Evolutionary conservation across 2,113 vertebrate genomes (phyloP).

Genomic region (Triplophysa dalaica): DNA sequence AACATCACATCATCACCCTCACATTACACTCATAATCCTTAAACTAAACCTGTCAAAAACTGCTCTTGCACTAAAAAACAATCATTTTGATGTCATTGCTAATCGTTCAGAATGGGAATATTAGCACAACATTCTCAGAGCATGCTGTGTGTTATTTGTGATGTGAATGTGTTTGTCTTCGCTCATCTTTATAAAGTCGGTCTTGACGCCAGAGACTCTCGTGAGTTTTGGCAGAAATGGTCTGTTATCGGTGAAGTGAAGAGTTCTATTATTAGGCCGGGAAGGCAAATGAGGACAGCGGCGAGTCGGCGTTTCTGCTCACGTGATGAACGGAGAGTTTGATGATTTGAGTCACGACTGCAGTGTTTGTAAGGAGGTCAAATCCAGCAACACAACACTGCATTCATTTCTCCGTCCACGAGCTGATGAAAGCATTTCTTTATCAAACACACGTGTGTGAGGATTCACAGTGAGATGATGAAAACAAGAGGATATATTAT

Average conservation of each 20-base stretch:
- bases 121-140: too few relatives aligned
- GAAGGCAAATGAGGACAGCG: constrained; percentile 8
- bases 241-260: constrained; percentile 18
- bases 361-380: constrained; percentile 27
- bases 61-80: too few relatives aligned
- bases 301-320: constrained; percentile 16
- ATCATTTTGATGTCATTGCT: too few relatives aligned
- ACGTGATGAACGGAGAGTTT: constrained; percentile 31
- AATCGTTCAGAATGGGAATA: too few relatives aligned
- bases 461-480: too few relatives aligned
- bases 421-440: constrained; percentile 14
- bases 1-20: too few relatives aligned
- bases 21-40: too few relatives aligned
- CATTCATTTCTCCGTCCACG: not conserved
- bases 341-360: constrained; percentile 33
- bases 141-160: too few relatives aligned
- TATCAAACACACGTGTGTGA: too few relatives aligned
- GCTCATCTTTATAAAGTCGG: not conserved
- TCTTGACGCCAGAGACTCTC: not conserved
- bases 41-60: too few relatives aligned
- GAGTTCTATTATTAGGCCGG: constrained; percentile 21
- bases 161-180: too few relatives aligned
- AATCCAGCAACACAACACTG: not conserved
- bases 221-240: not conserved
- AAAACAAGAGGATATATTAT: too few relatives aligned